Percentiles rank a stretch among this genome's conserved stretches.
These are phyloP conservation scores for Falco concolor DNA, from an alignment of 2,797 vertebrate species.

Conservation along the genomic window DNA sequence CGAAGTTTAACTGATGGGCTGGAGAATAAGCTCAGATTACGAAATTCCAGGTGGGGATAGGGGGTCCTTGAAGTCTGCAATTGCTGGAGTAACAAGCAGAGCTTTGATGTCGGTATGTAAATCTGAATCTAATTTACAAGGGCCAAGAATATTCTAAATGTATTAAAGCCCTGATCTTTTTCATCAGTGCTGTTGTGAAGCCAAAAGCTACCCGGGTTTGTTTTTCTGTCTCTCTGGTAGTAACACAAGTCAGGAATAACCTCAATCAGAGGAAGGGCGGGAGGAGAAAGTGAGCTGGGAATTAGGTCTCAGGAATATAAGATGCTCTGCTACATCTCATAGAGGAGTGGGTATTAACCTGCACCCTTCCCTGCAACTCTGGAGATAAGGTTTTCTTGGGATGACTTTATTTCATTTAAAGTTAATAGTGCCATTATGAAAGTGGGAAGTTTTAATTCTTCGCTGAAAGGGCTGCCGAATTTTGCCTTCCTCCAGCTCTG, in stretches of 20 bases:
- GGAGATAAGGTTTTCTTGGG: neutral
- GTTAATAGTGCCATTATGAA: no score
- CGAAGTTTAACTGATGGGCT: neutral
- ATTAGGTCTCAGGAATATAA: neutral
- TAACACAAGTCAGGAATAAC: neutral
- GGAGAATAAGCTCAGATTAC: neutral
- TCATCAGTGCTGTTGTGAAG: neutral
- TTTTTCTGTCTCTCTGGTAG: neutral
- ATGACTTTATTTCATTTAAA: neutral
- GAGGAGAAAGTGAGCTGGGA: neutral
- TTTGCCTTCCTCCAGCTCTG: neutral
- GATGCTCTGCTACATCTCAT: accelerated
- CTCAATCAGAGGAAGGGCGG: neutral
- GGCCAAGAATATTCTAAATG: neutral
- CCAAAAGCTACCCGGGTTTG: neutral
- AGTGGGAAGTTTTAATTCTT: neutral
- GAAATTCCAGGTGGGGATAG: neutral
- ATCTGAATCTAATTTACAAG: neutral
- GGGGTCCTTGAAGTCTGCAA: neutral
- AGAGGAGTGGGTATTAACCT: neutral
- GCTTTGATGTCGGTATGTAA: neutral
- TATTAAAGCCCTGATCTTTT: neutral
- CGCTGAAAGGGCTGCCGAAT: neutral
- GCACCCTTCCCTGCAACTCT: neutral
- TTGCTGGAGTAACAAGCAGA: neutral